Conservation (phyloP, 1,140 invertebrate genomes). For the Drosophila littoralis region DNA sequence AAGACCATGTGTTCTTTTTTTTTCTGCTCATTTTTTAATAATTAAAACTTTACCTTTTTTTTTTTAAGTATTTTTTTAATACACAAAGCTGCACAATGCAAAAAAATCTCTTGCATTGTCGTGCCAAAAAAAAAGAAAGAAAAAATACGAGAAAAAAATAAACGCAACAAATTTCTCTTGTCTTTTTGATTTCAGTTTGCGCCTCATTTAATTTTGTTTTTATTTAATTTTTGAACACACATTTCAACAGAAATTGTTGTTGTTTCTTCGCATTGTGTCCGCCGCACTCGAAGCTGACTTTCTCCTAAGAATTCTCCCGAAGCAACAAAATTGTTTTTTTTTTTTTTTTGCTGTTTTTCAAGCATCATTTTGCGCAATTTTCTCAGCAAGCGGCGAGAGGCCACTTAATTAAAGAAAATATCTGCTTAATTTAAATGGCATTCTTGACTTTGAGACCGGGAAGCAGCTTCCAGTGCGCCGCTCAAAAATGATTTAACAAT, state of each 20-base stretch:
- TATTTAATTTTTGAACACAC: constrained; percentile 52
- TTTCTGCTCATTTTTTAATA: constrained; percentile 32
- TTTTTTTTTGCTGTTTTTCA: no score
- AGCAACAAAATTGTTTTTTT: no score
- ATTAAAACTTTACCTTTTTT: constrained; percentile 43
- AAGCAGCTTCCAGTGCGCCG: constrained; percentile 62
- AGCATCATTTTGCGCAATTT: no score
- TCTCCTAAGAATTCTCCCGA: not conserved
- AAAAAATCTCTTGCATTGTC: constrained; percentile 26
- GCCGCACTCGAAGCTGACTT: constrained; percentile 62
- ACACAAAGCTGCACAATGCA: constrained; percentile 49
- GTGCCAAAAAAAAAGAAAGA: constrained; percentile 37
- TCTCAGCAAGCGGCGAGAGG: constrained; percentile 52
- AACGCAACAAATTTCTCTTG: constrained; percentile 63
- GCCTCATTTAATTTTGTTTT: constrained; percentile 12
- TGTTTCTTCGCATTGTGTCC: constrained; percentile 59
- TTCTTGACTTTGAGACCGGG: constrained; percentile 47
- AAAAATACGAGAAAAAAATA: constrained; percentile 44
- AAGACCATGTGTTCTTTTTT: constrained; percentile 63
- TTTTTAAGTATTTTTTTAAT: constrained; percentile 31
- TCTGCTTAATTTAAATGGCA: constrained; percentile 73
- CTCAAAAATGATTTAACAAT: constrained; percentile 35
- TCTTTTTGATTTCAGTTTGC: constrained; percentile 64
- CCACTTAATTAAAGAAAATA: constrained; percentile 79
- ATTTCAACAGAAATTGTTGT: constrained; percentile 82